Base-by-base conservation (phyloP, 2,113 vertebrate species). In the Stomatorhinus ivindoensis region DNA sequence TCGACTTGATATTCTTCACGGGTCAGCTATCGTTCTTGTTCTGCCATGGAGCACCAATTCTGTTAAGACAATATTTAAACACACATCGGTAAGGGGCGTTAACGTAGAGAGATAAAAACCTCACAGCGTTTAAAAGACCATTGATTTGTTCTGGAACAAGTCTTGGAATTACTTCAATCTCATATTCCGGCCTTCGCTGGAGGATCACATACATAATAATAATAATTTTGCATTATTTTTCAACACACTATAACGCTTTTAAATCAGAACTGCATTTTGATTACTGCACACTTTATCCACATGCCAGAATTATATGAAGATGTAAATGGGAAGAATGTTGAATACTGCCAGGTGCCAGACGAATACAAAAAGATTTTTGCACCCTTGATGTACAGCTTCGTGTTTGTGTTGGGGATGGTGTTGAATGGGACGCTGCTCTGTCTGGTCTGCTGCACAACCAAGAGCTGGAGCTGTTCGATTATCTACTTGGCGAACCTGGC, bases 401-500 rank as follows among this genome's bases (percentile, higher is more conserved):
- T 94, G 85, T 95, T 95, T 0, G 0, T 94, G 73, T 86, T 95
- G 13, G 95, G 94, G 13, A 39, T 96, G 89, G 51, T 88, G 27
- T 90, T 95, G 2, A 96, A 95, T 0, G 88, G 90, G 0, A 27
- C 61, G 0, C 80, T 95, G 65, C 42, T 95, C 48, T 93, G 94
- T 93, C 84, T 91, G 21, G 90, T 92, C 55, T 92, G 91, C 85
- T 6, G 2, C 21, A 91, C 65, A 5, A 87, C 88, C 83, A 90
- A 93, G 84, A 89, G 3, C 42, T 92, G 94, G 93, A 94, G 92
- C 87, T 90, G 92, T 65, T 91, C 92, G 10, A 89, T 92, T 47
- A 88, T 94, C 89, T 95, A 94, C 69, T 48, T 94, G 90, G 90
- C 88, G 83, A 96, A 95, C 92, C 92, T 95, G 58, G 92, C 94